Evolutionary conservation across 2,797 vertebrate species (phyloP).

Genomic region (Myotis daubentonii): DNA sequence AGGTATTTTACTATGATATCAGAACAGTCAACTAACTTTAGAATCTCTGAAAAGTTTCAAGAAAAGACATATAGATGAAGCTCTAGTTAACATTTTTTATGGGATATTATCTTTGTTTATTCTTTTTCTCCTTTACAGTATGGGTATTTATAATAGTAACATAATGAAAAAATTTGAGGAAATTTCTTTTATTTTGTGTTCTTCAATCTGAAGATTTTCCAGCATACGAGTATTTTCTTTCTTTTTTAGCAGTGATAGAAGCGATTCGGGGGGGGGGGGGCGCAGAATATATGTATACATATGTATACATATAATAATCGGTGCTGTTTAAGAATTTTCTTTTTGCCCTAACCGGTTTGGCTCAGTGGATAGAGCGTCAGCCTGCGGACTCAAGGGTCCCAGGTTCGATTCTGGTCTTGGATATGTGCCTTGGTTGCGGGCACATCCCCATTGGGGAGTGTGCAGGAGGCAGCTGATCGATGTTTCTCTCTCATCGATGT

Average conservation of each 20-base stretch:
- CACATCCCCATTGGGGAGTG: too few species aligned
- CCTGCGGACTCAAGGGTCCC: too few species aligned
- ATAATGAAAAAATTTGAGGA: slow-evolving; percentile 22
- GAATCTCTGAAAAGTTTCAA: not conserved
- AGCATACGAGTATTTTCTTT: not conserved
- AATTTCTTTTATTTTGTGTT: slow-evolving; percentile 35
- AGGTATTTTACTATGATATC: not conserved
- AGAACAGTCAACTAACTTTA: not conserved
- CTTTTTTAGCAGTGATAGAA: not conserved
- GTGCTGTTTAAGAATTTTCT: not conserved
- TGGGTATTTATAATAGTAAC: slow-evolving; percentile 1
- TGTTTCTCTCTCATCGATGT: too few species aligned
- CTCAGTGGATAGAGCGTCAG: too few species aligned
- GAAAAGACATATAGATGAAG: not conserved
- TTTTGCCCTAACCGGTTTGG: too few species aligned
- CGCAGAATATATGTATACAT: too few species aligned
- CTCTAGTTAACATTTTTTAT: not conserved
- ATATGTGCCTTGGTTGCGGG: too few species aligned
- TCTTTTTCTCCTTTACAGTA: not conserved
- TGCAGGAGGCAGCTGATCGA: too few species aligned
- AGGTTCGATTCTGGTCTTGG: too few species aligned
- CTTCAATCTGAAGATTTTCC: not conserved
- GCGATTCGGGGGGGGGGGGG: too few species aligned
- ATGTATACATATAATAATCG: not conserved
- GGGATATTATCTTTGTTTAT: not conserved